Evolutionary conservation across 2,797 vertebrate genomes (phyloP), one percentile per base, ranked within the genome.

Genomic region (Poliocrania exsul): DNA sequence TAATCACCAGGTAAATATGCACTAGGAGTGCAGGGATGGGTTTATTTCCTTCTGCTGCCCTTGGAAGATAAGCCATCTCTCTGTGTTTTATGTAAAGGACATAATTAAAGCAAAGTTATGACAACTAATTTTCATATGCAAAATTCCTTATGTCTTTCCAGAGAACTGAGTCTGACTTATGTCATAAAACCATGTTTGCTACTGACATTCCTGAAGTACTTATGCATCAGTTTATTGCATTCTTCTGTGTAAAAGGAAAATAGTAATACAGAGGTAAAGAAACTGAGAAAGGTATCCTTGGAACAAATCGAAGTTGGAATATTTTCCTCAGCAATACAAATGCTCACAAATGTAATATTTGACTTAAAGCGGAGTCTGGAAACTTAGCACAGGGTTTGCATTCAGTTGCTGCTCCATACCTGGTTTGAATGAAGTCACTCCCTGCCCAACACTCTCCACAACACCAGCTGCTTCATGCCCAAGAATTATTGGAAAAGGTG

Each of bases 381-480:
- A 86, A 47, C 31, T 53, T 31, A 23, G 40, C 28, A 26, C 29
- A 24, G 28, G 16, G 4, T 60, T 73, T 88, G 37, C 28, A 50
- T 67, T 53, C 58, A 64, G 53, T 21, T 40, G 58, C 14, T 49
- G 33, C 38, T 75, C 35, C 86, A 23, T 96, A 99, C 99, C 99
- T 97, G 99, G 97, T 96, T 98, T 98, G 91, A 99, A 96, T 3
- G 98, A 98, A 88, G 98, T 99, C 84, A 99, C 99, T 23, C 98
- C 98, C 79, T 99, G 98, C 19, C 99, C 99, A 20, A 98, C 96
- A 21, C 99, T 99, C 96, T 99, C 99, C 31, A 99, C 98, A 8
- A 98, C 92, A 14, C 99, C 99, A 13, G 98, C 98, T 3, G 98
- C 99, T 94, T 99, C 99, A 6, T 99, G 99, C 21, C 99, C 99